phyloP scores from a whole-genome alignment of 2,797 vertebrate species.

The Sebastes paucispinis region DNA sequence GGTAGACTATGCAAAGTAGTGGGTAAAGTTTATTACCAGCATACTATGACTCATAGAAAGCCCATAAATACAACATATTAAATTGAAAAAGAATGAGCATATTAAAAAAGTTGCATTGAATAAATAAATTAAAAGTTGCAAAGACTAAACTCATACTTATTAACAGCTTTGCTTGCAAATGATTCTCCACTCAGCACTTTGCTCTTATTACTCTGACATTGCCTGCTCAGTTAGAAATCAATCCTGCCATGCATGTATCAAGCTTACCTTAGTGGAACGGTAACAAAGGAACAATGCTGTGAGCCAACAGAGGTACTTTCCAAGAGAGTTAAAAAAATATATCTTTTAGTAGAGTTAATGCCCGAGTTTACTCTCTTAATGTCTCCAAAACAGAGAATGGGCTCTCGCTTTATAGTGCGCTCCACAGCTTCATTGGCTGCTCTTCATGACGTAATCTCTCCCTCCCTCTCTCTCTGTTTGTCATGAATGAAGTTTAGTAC shows the following conservation, averaged over 20 bases:
- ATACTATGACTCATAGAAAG: background rate
- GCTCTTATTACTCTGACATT: background rate
- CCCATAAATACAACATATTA: background rate
- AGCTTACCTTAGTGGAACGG: conserved; percentile 55
- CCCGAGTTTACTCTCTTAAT: conserved; percentile 36
- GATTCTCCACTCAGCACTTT: background rate
- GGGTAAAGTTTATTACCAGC: background rate
- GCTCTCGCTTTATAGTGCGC: conserved; percentile 79
- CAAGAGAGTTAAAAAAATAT: background rate
- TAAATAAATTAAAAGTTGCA: background rate
- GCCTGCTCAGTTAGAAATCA: conserved; percentile 9
- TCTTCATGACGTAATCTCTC: conserved; percentile 65
- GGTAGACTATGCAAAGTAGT: background rate
- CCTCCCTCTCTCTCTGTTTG: conserved; percentile 16
- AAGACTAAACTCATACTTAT: background rate
- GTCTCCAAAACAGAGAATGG: conserved; percentile 59
- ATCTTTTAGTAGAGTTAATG: background rate
- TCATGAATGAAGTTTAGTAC: conserved; percentile 69
- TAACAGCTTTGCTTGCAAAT: background rate
- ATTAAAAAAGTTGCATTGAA: background rate
- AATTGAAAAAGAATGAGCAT: background rate
- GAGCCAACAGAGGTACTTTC: background rate
- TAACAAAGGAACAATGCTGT: background rate
- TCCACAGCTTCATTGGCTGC: conserved; percentile 75
- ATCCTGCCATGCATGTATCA: background rate